These are phyloP conservation scores for Seriola rivoliana DNA, from an alignment of 2,113 vertebrate genomes.

Conservation along the genomic window DNA sequence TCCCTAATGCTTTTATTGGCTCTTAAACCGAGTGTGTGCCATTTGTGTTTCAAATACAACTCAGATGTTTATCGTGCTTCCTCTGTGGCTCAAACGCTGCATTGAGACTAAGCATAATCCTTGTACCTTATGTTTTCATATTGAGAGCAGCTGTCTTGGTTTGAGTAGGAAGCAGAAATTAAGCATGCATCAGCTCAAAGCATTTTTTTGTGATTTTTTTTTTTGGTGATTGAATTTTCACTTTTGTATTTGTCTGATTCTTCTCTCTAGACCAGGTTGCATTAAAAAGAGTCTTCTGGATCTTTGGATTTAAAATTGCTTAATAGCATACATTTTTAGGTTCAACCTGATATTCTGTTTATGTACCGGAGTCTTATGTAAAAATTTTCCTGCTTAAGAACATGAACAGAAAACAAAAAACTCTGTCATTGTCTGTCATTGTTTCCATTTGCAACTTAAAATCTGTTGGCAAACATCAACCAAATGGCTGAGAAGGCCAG, in stretches of 20 bases:
- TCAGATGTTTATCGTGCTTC: constrained; percentile 22
- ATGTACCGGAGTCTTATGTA: constrained; percentile 11
- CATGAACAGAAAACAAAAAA: constrained; percentile 4
- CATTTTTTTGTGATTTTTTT: not conserved
- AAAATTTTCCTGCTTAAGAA: not conserved
- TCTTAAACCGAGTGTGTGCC: constrained; percentile 12
- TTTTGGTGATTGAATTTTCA: not conserved
- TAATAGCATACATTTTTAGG: not conserved
- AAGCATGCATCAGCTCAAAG: not conserved
- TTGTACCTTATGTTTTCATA: constrained; percentile 10
- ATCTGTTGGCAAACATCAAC: constrained; percentile 13
- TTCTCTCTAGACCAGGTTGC: not conserved
- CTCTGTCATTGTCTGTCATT: not conserved
- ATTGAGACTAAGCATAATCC: constrained; percentile 1
- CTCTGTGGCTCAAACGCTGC: constrained; percentile 7
- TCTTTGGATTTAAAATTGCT: no score
- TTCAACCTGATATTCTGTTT: constrained; percentile 32
- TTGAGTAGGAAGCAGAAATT: not conserved
- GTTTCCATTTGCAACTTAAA: constrained; percentile 25
- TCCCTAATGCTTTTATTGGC: constrained; percentile 21
- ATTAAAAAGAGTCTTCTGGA: not conserved
- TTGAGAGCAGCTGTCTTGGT: constrained; percentile 7
- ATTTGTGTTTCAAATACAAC: constrained; percentile 32
- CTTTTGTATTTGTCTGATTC: not conserved
- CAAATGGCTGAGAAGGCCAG: constrained; percentile 19